These are phyloP conservation scores for Peromyscus melanophrys DNA, from an alignment of 2,797 vertebrate genomes.

Conservation along the genomic window DNA sequence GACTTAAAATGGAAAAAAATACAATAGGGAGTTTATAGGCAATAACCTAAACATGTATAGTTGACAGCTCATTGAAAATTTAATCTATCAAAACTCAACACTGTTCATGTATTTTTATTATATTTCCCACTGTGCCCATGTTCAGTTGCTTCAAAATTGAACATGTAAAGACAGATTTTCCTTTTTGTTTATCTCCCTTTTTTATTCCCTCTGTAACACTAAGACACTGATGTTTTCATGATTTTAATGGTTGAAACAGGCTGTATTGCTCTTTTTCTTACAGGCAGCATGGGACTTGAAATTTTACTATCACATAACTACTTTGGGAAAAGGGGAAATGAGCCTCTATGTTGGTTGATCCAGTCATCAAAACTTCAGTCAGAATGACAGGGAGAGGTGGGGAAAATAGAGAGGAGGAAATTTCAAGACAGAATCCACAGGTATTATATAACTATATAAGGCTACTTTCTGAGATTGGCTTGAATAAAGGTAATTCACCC, in stretches of 20 bases:
- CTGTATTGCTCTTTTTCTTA: slow-evolving; percentile 56
- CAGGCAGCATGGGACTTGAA: slow-evolving; percentile 15
- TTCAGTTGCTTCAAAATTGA: slow-evolving; percentile 69
- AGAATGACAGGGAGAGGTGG: background rate
- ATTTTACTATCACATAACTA: slow-evolving; percentile 32
- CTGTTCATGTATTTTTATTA: slow-evolving; percentile 65
- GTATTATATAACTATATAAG: slow-evolving; percentile 33
- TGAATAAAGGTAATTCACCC: slow-evolving; percentile 46
- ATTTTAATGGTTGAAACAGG: slow-evolving; percentile 22
- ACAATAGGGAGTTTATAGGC: slow-evolving; percentile 40
- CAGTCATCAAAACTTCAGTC: slow-evolving; percentile 33
- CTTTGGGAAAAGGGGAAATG: background rate
- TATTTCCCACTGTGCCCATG: slow-evolving; percentile 69
- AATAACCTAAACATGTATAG: slow-evolving; percentile 67
- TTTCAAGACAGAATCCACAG: background rate
- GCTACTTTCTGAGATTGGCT: slow-evolving; percentile 19
- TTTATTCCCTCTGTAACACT: slow-evolving; percentile 48
- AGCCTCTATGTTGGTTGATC: background rate
- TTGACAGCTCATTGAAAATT: slow-evolving; percentile 71
- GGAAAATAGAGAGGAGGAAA: background rate
- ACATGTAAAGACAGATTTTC: slow-evolving; percentile 59
- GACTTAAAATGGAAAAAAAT: slow-evolving; percentile 15
- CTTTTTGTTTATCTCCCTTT: slow-evolving; percentile 26
- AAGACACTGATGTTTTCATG: slow-evolving; percentile 52
- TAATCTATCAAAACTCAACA: slow-evolving; percentile 63